Evolutionary conservation across 2,113 vertebrate species (phyloP).

Genomic region (Spermophilus dauricus): DNA sequence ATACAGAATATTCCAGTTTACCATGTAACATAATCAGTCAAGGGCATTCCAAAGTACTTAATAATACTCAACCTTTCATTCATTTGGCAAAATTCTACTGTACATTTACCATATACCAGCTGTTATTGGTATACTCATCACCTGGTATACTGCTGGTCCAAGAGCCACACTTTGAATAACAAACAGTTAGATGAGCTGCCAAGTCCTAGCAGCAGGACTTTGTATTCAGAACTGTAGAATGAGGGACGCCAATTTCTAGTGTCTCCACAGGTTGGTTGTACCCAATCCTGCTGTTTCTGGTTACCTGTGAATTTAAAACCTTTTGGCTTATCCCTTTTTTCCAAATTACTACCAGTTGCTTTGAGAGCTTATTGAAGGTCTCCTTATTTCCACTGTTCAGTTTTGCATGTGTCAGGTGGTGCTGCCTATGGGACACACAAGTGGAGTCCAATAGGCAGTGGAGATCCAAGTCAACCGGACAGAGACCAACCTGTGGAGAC

Average conservation of each 20-base stretch:
- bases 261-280: fast-evolving
- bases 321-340: not conserved
- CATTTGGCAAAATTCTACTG: not conserved
- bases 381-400: not conserved
- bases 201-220: not conserved
- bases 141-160: not conserved
- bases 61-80: not conserved
- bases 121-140: not conserved
- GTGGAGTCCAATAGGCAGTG: not conserved
- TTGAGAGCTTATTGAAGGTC: not conserved
- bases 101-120: not conserved
- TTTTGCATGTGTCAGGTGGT: not conserved
- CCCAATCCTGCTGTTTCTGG: not conserved
- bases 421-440: not conserved
- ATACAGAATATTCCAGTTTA: not conserved
- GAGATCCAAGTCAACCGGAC: not conserved
- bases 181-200: not conserved
- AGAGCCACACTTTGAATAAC: too few species aligned
- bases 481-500: fast-evolving
- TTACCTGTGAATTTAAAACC: slow-evolving; percentile 58
- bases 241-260: not conserved
- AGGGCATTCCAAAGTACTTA: not conserved
- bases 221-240: not conserved
- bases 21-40: not conserved
- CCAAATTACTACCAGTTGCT: slow-evolving; percentile 72